A percentile compares a stretch with the other conserved stretches of the same genome.
phyloP scores from a whole-genome alignment of 37 sponge, comb jelly and placozoan species.

The Haliclona indistincta region DNA sequence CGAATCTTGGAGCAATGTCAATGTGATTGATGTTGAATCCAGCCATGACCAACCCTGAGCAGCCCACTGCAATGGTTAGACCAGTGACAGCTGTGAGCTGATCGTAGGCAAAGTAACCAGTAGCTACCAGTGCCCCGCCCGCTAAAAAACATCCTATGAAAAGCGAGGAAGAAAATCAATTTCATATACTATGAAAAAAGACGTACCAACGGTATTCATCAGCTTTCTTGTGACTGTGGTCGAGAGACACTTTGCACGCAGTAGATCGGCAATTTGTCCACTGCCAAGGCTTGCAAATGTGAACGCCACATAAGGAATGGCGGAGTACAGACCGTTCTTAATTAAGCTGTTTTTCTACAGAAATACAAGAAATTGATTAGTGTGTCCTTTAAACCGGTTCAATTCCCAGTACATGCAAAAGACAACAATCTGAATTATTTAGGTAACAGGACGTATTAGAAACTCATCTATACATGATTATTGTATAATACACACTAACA shows the following conservation, averaged over 20 bases:
- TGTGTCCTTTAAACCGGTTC: no score
- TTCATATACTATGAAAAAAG: neutral
- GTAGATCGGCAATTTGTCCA: constrained; percentile 68
- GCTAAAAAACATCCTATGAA: constrained; percentile 11
- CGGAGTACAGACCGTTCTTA: constrained; percentile 74
- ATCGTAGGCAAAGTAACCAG: constrained; percentile 71
- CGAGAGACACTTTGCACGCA: constrained; percentile 43
- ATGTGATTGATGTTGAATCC: constrained; percentile 78
- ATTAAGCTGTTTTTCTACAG: neutral
- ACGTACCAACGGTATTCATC: constrained; percentile 22
- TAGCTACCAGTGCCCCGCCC: constrained; percentile 65
- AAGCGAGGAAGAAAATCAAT: neutral
- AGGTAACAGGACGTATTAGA: no score
- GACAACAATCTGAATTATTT: neutral
- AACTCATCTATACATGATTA: no score
- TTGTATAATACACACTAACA: no score
- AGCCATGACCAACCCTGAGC: constrained; percentile 37
- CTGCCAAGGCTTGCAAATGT: constrained; percentile 10
- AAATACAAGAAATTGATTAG: no score
- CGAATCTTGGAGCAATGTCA: constrained; percentile 83
- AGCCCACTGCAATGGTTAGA: constrained; percentile 63
- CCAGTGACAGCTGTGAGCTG: constrained; percentile 39
- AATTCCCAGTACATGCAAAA: no score
- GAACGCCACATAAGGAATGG: constrained; percentile 68
- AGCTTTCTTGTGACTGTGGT: constrained; percentile 67